Base-by-base conservation (phyloP, 2,888 invertebrate species). In the Steinernema scapterisci region DNA sequence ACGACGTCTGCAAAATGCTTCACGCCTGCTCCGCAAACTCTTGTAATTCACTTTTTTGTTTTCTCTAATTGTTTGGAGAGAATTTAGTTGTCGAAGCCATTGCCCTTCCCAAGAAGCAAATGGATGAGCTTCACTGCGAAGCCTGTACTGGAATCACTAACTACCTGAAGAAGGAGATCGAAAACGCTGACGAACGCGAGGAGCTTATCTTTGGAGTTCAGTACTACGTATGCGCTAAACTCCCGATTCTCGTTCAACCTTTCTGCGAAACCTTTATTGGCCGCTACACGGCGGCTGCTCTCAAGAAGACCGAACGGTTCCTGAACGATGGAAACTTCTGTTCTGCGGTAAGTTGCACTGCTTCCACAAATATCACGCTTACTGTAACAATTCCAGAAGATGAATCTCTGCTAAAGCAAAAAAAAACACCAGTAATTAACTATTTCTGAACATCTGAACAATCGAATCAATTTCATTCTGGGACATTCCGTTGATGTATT, bases 1-100 rank as follows among this genome's bases (percentile, higher is more conserved):
- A 78, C 5, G 77, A 75, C 16, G 52, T 82, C 9, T 85, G 85
- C 73, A 51, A 75, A 51, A 73, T 73, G 9, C 72, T 79, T 63
- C 81, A 81, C 71, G 71, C 77, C 13, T 82, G 82, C 76, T 74
- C 79, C 48, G 45, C 44, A 9, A 63, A 44, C 44, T 74, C 79
- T 19, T 75, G 81, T 81, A 54, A 72, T 21, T 74, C 13, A 16
- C 48, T 11, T 70, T 63, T 1, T 13, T n/a, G 19, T 3, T 38
- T 38, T 38, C 9, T 3, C 5, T n/a, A 44, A 16, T 44, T 16
- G 16, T 44, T 19, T 51, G 19, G 11, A 19, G 6, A 51, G 6
- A 51, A 11, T 54, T 54, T 31, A 63, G 63, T 63, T 13, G 63
- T 31, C 7, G 31, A 63, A 31, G 31, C 16, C 6, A 16, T 38